phyloP scores from a whole-genome alignment of 2,797 vertebrate genomes.

The Tolypeutes matacus region DNA sequence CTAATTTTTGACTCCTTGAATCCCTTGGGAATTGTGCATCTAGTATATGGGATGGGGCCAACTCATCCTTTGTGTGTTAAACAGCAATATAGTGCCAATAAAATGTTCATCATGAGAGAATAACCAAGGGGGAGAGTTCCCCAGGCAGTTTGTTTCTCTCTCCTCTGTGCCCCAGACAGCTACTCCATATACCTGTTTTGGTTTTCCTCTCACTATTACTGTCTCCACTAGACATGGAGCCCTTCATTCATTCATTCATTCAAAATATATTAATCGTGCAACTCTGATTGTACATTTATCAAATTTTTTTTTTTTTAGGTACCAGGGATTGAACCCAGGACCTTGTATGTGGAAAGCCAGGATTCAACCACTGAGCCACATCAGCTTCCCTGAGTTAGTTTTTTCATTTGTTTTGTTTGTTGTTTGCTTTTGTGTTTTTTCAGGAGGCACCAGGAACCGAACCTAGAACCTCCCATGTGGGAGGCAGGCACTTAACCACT shows the following conservation, averaged over 20 bases:
- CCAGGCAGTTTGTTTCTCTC: background rate
- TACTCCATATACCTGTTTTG: background rate
- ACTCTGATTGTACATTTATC: background rate
- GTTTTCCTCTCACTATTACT: background rate
- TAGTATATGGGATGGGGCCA: background rate
- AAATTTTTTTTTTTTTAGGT: background rate
- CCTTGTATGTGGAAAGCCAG: no score
- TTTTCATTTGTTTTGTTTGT: no score
- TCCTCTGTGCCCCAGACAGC: no score
- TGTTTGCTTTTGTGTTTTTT: no score
- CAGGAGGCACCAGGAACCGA: no score
- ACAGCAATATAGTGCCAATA: background rate
- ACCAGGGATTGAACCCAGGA: no score
- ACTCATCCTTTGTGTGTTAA: background rate
- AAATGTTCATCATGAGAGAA: background rate
- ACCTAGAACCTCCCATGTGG: no score
- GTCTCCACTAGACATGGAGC: background rate
- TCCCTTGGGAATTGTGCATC: conserved; percentile 72
- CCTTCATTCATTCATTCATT: background rate
- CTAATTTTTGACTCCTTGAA: conserved; percentile 19
- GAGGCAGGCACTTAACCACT: no score
- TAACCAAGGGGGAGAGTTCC: background rate
- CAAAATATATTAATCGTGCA: background rate
- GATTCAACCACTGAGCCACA: no score
- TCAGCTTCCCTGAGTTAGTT: no score